Evolutionary conservation across 2,797 vertebrate species (phyloP).

Genomic region (Cheirogaleus major): DNA sequence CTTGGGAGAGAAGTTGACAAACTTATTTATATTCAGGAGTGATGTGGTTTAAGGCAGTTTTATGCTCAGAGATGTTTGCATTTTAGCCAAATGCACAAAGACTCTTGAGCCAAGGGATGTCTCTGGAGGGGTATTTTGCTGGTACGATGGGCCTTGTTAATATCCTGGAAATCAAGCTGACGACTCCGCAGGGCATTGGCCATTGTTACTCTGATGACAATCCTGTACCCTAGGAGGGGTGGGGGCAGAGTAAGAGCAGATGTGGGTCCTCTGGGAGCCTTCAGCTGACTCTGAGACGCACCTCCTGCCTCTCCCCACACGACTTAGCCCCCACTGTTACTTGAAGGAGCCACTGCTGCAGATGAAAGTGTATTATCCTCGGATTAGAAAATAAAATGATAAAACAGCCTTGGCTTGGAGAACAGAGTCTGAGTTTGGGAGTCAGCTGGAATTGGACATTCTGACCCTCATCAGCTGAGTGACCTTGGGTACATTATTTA

Average conservation of each 20-base stretch:
- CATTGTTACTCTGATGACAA: not conserved
- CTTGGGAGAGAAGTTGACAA: slow-evolving; percentile 28
- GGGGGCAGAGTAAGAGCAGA: not conserved
- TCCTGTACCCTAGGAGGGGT: not conserved
- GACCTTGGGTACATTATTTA: not conserved
- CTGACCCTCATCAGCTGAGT: not conserved
- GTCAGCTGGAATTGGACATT: not conserved
- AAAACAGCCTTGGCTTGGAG: not conserved
- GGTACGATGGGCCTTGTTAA: not conserved
- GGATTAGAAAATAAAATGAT: not conserved
- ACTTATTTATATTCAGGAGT: not conserved
- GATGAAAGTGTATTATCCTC: not conserved
- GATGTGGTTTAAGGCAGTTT: not conserved
- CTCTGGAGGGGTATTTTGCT: not conserved
- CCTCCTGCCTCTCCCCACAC: not conserved
- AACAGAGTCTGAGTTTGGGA: not conserved
- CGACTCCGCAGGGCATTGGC: not conserved
- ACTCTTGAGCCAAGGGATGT: not conserved
- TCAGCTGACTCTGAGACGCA: not conserved
- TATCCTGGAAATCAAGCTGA: not conserved
- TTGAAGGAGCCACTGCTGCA: not conserved
- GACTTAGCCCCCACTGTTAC: not conserved
- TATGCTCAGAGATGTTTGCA: not conserved
- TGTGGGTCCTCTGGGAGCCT: not conserved
- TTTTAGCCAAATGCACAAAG: not conserved